Evolutionary conservation across 1,140 invertebrate genomes (phyloP).

Genomic region (Drosophila saltans): DNA sequence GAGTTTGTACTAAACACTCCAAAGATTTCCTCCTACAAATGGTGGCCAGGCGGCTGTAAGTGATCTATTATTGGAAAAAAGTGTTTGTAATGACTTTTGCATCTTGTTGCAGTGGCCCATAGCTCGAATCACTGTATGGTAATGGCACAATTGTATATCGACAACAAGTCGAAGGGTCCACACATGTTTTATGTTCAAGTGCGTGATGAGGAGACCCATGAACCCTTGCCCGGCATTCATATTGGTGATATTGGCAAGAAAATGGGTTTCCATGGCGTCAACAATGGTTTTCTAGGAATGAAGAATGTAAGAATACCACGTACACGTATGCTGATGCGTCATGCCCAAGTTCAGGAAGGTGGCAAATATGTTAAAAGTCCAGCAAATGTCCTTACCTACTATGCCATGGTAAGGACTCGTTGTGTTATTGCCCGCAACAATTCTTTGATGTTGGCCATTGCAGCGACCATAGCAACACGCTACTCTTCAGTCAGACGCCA

Average conservation of each 20-base stretch:
- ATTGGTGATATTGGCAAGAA: slow-evolving; percentile 97
- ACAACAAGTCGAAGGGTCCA: slow-evolving; percentile 92
- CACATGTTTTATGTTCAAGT: slow-evolving; percentile 97
- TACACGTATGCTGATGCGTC: slow-evolving; percentile 96
- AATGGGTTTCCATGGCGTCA: slow-evolving; percentile 93
- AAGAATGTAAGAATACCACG: slow-evolving; percentile 94
- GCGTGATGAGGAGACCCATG: slow-evolving; percentile 93
- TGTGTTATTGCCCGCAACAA: slow-evolving; percentile 90
- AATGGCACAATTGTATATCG: slow-evolving; percentile 93
- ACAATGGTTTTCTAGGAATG: slow-evolving; percentile 95
- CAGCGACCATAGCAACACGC: slow-evolving; percentile 91
- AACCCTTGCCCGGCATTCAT: slow-evolving; percentile 93
- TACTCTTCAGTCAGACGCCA: slow-evolving; percentile 95
- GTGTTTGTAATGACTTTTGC: not conserved
- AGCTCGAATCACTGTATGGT: slow-evolving; percentile 94
- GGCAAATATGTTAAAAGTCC: slow-evolving; percentile 94
- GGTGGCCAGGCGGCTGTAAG: slow-evolving; percentile 97
- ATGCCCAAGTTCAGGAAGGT: slow-evolving; percentile 92
- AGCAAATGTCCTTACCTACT: slow-evolving; percentile 94
- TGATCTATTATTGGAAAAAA: slow-evolving; percentile 42
- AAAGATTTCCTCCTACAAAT: slow-evolving; percentile 95
- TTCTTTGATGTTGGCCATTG: slow-evolving; percentile 88
- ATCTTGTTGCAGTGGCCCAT: slow-evolving; percentile 90
- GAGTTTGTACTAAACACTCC: slow-evolving; percentile 96
- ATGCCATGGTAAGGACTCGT: slow-evolving; percentile 96